A percentile compares a stretch with the other conserved stretches of the same genome.
phyloP scores from a whole-genome alignment of 1,140 invertebrate genomes.

The Odontomachus brunneus region DNA sequence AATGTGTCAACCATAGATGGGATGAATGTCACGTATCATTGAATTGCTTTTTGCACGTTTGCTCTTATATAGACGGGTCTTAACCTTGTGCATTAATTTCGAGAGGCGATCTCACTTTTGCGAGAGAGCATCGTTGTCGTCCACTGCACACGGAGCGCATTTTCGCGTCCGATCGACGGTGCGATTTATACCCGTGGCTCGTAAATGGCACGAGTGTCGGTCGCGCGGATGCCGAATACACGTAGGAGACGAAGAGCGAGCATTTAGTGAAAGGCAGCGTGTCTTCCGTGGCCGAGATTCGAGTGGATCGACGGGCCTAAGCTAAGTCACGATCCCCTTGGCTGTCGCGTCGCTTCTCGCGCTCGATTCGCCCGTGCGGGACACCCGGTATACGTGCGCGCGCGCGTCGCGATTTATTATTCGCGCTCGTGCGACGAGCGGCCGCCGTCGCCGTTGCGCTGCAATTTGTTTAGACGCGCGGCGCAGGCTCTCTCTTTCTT shows the following conservation, averaged over 20 bases:
- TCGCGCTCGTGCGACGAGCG: conserved; percentile 55
- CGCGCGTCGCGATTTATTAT: conserved; percentile 58
- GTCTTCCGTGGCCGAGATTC: conserved; percentile 79
- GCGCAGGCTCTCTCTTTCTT: conserved; percentile 16
- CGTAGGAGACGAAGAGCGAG: conserved; percentile 72
- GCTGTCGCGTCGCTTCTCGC: not conserved
- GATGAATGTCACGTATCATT: too few species aligned
- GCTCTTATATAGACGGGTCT: too few species aligned
- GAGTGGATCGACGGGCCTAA: conserved; percentile 75
- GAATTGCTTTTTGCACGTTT: too few species aligned
- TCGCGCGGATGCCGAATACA: conserved; percentile 75
- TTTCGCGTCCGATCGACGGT: not conserved
- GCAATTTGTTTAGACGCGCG: conserved; percentile 58
- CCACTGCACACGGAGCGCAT: not conserved
- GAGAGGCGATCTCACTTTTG: not conserved
- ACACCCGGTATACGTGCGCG: conserved; percentile 50
- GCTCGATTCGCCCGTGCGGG: not conserved
- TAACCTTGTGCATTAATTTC: not conserved
- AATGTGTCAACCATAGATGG: too few species aligned
- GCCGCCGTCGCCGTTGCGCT: conserved; percentile 5
- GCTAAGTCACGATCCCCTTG: conserved; percentile 59
- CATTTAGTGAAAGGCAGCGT: conserved; percentile 79
- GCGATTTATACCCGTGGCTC: conserved; percentile 50
- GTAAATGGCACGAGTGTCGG: conserved; percentile 71
- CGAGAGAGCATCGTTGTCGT: not conserved